phyloP scores from a whole-genome alignment of 2,888 invertebrate genomes.

The Gari tellinella region DNA sequence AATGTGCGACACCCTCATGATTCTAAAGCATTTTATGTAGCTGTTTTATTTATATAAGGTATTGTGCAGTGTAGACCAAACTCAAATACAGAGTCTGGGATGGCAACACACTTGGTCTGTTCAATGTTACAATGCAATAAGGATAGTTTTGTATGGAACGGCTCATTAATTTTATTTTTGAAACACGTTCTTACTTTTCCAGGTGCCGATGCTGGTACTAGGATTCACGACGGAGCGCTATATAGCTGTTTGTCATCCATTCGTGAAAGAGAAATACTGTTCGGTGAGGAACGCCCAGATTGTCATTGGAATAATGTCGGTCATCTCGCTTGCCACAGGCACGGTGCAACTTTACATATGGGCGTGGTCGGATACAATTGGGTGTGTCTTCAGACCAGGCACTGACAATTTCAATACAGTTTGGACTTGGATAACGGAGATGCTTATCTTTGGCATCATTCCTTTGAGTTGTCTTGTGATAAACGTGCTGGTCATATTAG shows the following conservation, averaged over 20 bases:
- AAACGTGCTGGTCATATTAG: slow-evolving; percentile 81
- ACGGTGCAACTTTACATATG: slow-evolving; percentile 80
- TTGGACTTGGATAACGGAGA: slow-evolving; percentile 82
- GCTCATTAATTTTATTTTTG: too few relatives aligned
- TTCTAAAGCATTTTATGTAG: too few relatives aligned
- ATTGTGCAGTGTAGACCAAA: too few relatives aligned
- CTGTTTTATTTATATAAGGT: too few relatives aligned
- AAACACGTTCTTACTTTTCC: slow-evolving; percentile 9
- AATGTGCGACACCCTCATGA: too few relatives aligned
- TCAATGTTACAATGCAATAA: too few relatives aligned
- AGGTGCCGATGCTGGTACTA: slow-evolving; percentile 81
- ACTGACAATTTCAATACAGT: slow-evolving; percentile 68
- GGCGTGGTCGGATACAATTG: slow-evolving; percentile 69
- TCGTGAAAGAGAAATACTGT: slow-evolving; percentile 80
- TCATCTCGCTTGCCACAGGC: slow-evolving; percentile 68
- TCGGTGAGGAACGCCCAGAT: slow-evolving; percentile 78
- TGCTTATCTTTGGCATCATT: slow-evolving; percentile 77
- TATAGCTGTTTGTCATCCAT: slow-evolving; percentile 82
- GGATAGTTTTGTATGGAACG: too few relatives aligned
- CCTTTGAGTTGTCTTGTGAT: slow-evolving; percentile 81
- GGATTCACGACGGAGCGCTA: slow-evolving; percentile 83
- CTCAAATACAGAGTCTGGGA: too few relatives aligned
- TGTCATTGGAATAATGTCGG: slow-evolving; percentile 71
- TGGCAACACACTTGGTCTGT: too few relatives aligned
- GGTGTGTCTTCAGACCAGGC: slow-evolving; percentile 69